These are phyloP conservation scores for Gallinago paraguaiae DNA, from an alignment of 2,113 vertebrate genomes.

Conservation along the genomic window DNA sequence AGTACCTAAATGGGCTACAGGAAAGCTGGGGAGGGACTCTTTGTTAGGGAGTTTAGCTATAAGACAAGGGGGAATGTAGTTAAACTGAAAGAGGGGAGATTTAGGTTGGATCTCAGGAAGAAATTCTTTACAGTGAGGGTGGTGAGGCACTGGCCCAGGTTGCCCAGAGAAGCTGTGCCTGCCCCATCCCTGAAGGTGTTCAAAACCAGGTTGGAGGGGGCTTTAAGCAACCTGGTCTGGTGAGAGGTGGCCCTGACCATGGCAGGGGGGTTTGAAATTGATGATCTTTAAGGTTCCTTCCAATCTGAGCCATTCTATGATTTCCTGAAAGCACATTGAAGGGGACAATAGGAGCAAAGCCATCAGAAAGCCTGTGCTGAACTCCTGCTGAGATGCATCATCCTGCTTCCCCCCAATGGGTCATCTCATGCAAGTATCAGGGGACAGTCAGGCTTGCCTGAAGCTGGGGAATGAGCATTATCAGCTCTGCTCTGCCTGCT, in stretches of 20 bases:
- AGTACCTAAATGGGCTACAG: no score
- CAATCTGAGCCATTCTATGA: neutral
- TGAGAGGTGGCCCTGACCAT: neutral
- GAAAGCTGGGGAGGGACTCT: no score
- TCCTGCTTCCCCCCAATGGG: neutral
- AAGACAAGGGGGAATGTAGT: no score
- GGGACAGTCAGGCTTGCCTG: neutral
- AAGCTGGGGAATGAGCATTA: neutral
- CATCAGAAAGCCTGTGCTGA: neutral
- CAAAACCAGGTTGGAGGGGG: no score
- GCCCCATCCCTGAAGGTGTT: no score
- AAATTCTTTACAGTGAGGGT: no score
- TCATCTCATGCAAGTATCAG: neutral
- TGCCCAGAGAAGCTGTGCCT: no score
- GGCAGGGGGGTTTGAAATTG: neutral
- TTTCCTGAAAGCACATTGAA: neutral
- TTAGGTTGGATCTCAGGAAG: no score
- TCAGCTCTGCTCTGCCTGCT: neutral
- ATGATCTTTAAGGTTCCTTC: neutral
- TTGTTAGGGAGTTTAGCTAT: no score
- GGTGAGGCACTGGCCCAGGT: no score
- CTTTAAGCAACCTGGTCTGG: neutral
- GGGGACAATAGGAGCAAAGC: neutral
- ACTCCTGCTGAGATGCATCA: accelerated
- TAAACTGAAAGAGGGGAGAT: no score